Base-by-base conservation (phyloP, 2,888 invertebrate genomes). In the Alviniconcha strummeri region DNA sequence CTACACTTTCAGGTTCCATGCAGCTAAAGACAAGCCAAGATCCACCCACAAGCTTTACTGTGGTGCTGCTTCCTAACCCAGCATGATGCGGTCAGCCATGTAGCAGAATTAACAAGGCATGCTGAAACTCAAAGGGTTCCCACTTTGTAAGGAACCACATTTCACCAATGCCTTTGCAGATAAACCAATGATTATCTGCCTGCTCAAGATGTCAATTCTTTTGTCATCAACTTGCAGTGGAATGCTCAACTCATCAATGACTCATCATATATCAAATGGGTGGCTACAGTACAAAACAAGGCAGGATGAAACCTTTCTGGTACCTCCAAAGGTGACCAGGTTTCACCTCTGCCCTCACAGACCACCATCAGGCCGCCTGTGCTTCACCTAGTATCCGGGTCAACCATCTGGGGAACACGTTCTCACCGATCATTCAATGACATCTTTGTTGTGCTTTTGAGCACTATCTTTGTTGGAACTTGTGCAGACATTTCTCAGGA, bases 351-450 rank as follows among this genome's bases (percentile, higher is more conserved):
- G 82, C 77, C 77, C 67, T 82, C 69, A 82, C 82, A 82, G 82
- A 67, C 82, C 69, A 19, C 36, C 60, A 54, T 64, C 11, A 1
- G 19, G n/a, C 8, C 57, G 77, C 57, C 71, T 67, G 64, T 7
- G 17, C 36, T 36, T 78, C 11, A 64, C 52, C n/a, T 67, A 83
- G 15, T 57, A 72, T 80, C 36, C 75, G 80, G 64, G 81, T 52
- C 72, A 76, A 19, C 69, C 74, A 74, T 82, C 52, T 67, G n/a
- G 77, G 82, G 77, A 82, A 82, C 75, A 69, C 19, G 71, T 88
- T 88, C 93, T 93, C 93, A 94, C 93, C 94, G 92, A 87, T 94
- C 94, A 89, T 94, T 94, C 56, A 94, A 89, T 15, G 93, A 93
- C 90, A 94, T 93, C 89, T 93, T 93, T 54, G 94, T 94, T 13